Percentiles rank a stretch among this genome's conserved stretches.
Conservation (phyloP, 2,888 invertebrate species). For the Eurytoma adleriae region DNA sequence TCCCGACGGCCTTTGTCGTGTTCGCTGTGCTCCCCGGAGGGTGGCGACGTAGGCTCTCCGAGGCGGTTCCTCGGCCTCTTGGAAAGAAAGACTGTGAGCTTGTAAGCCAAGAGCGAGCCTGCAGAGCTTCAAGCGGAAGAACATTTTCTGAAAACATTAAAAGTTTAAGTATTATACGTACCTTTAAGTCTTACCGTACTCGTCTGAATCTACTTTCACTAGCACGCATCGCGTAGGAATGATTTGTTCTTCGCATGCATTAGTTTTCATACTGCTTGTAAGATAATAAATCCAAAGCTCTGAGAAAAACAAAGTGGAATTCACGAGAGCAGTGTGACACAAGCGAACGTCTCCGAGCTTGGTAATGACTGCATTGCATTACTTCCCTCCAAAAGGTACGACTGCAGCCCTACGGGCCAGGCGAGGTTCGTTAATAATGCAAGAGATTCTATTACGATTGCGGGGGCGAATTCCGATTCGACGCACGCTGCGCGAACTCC, state of each 20-base stretch:
- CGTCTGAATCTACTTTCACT: too few species aligned
- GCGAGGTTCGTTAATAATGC: constrained; percentile 66
- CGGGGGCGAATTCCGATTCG: constrained; percentile 51
- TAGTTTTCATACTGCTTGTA: too few species aligned
- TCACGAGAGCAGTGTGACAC: too few species aligned
- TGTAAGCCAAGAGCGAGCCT: background rate
- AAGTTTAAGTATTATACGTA: too few species aligned
- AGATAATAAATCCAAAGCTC: too few species aligned
- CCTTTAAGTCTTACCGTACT: too few species aligned
- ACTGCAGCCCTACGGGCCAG: background rate
- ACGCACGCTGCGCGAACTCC: constrained; percentile 53
- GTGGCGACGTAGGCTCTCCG: background rate
- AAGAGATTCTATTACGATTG: constrained; percentile 68
- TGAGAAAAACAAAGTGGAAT: too few species aligned
- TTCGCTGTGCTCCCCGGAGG: background rate
- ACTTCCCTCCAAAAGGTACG: background rate
- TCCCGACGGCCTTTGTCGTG: background rate
- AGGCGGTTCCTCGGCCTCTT: background rate
- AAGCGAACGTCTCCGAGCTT: background rate
- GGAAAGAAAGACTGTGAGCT: background rate
- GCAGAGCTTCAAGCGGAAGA: background rate
- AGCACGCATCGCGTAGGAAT: too few species aligned
- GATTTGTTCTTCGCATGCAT: too few species aligned
- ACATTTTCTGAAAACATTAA: background rate
- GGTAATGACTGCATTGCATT: background rate